Conservation (phyloP, 2,888 invertebrate genomes). For the Caenorhabditis sinica region DNA sequence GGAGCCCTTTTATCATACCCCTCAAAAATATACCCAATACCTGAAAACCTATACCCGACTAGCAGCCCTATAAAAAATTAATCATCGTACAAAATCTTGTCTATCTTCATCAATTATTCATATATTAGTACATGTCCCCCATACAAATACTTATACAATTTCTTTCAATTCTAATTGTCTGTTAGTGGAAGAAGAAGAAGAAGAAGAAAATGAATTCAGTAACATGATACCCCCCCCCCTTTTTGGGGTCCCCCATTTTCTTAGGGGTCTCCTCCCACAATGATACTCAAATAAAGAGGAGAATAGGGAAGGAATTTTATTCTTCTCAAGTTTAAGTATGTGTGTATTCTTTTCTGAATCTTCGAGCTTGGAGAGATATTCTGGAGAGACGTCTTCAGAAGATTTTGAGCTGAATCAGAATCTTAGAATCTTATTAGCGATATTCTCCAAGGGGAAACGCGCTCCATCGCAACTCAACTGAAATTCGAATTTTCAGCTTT, state of each 20-base stretch:
- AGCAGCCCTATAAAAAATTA: constrained; percentile 19
- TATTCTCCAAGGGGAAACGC: too few species aligned
- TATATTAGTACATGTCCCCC: not conserved
- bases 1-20: too few species aligned
- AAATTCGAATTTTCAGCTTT: too few species aligned
- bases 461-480: too few species aligned
- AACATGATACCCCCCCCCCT: not conserved
- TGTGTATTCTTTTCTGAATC: constrained; percentile 3
- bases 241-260: constrained; percentile 1
- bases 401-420: too few species aligned
- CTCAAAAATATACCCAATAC: too few species aligned
- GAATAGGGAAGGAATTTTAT: not conserved
- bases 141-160: not conserved
- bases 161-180: not conserved
- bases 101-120: not conserved
- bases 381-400: too few species aligned
- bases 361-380: too few species aligned
- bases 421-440: too few species aligned
- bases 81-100: not conserved
- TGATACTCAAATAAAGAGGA: constrained; percentile 27
- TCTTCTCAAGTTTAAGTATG: not conserved
- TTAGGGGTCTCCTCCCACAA: not conserved
- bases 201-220: constrained; percentile 6
- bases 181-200: not conserved
- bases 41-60: not conserved